phyloP scores from a whole-genome alignment of 2,113 vertebrate species.

The Aphyosemion australe region DNA sequence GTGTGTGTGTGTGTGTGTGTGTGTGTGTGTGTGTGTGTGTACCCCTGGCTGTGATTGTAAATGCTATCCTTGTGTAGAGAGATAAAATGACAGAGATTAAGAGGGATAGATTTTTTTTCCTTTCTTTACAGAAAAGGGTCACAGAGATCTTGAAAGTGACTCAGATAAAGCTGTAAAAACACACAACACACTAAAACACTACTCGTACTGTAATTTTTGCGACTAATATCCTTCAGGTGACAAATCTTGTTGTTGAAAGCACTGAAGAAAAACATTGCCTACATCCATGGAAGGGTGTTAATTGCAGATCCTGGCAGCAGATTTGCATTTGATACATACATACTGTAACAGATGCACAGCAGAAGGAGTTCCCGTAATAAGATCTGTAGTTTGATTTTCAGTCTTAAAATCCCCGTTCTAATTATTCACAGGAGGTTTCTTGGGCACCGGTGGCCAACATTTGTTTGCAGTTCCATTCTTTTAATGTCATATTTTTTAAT shows the following conservation, averaged over 20 bases:
- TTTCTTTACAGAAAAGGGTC: conserved; percentile 35
- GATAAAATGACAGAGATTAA: conserved; percentile 63
- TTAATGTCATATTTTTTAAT: conserved; percentile 26
- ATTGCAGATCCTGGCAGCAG: conserved; percentile 7
- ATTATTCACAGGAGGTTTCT: conserved; percentile 26
- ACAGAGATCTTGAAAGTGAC: conserved; percentile 28
- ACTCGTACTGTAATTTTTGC: neutral
- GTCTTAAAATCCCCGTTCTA: conserved; percentile 12
- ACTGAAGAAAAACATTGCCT: neutral
- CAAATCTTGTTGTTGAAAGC: neutral
- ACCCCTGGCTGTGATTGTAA: conserved; percentile 68
- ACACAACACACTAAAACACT: neutral
- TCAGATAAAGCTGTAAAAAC: neutral
- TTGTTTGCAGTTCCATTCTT: conserved; percentile 1
- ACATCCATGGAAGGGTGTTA: conserved; percentile 8
- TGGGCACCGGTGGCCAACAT: conserved; percentile 5
- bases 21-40: conserved; percentile 17
- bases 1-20: conserved; percentile 59
- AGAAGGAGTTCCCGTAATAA: conserved; percentile 1
- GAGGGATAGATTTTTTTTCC: conserved; percentile 40
- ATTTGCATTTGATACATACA: neutral
- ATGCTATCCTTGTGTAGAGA: conserved; percentile 59
- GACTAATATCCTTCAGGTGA: neutral
- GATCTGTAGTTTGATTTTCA: conserved; percentile 18
- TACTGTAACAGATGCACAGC: neutral